These are phyloP conservation scores for Pyrocephalus nanus DNA, from an alignment of 2,797 vertebrate species.

Conservation along the genomic window DNA sequence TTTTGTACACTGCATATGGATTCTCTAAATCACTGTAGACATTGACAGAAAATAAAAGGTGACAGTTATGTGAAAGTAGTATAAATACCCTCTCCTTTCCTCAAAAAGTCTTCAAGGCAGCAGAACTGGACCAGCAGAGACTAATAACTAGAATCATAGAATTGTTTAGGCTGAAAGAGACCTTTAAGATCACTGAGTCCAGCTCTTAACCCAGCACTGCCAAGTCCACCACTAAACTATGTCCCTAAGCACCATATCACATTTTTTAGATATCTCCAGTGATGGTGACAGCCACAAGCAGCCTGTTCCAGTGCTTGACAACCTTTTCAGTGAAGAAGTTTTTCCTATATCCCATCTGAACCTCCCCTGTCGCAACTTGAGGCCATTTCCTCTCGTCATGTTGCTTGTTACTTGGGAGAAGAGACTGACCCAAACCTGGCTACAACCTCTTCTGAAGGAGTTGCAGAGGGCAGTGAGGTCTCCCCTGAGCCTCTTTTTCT, in stretches of 20 bases:
- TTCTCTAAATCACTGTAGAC: background rate
- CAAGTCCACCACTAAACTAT: background rate
- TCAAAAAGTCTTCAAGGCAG: background rate
- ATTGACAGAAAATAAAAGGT: background rate
- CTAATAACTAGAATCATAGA: background rate
- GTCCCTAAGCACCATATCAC: background rate
- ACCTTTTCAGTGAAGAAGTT: background rate
- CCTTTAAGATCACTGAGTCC: background rate
- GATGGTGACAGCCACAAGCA: background rate
- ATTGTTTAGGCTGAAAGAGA: background rate
- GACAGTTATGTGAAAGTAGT: background rate
- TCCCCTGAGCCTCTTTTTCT: background rate
- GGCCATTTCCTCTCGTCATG: background rate
- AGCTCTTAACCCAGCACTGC: background rate
- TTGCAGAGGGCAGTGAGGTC: background rate
- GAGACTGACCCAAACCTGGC: fast-evolving
- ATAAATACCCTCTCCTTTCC: background rate
- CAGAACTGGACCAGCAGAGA: background rate
- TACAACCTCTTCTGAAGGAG: background rate
- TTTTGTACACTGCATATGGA: background rate
- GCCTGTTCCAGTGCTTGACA: background rate
- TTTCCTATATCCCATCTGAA: background rate
- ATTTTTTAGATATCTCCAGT: background rate
- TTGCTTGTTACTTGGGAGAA: background rate
- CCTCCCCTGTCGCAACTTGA: background rate